Evolutionary conservation across 2,113 vertebrate genomes (phyloP).

Genomic region (Varanus komodoensis): DNA sequence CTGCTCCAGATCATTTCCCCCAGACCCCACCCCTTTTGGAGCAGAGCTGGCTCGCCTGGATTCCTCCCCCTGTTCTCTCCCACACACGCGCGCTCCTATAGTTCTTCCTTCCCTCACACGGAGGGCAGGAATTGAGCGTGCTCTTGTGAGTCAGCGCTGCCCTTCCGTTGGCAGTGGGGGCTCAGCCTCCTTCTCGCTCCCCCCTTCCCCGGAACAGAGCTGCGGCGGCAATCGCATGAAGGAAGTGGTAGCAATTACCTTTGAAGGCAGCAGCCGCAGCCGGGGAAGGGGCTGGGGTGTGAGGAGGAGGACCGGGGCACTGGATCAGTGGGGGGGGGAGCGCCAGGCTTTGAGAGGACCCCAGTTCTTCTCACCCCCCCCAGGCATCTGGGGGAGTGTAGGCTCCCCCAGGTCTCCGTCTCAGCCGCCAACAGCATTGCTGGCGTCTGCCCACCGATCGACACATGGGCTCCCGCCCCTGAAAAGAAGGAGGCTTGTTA

Average conservation of each 20-base stretch:
- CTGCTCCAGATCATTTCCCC: constrained; percentile 43
- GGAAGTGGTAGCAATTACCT: constrained; percentile 37
- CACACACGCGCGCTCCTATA: not conserved
- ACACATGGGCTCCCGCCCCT: constrained; percentile 42
- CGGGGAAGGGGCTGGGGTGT: not conserved
- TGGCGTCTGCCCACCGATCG: not conserved
- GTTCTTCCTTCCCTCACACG: not conserved
- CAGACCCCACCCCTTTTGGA: constrained; percentile 56
- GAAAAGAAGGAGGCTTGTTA: constrained; percentile 48
- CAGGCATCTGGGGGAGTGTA: too few relatives aligned
- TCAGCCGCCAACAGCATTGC: not conserved
- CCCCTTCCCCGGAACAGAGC: constrained; percentile 19
- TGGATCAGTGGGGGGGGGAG: too few relatives aligned
- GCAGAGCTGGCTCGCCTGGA: not conserved
- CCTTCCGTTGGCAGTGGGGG: constrained; percentile 47
- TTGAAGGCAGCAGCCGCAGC: constrained; percentile 17
- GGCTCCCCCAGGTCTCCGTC: not conserved
- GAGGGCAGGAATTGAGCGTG: not conserved
- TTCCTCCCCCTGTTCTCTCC: constrained; percentile 6
- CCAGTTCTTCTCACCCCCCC: not conserved
- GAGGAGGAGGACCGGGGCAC: not conserved
- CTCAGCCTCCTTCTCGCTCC: not conserved
- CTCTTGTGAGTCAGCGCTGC: constrained; percentile 81
- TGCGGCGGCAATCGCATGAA: not conserved
- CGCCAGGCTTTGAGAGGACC: not conserved